phyloP scores from a whole-genome alignment of 2,113 vertebrate genomes.

The Clarias macrocephalus region DNA sequence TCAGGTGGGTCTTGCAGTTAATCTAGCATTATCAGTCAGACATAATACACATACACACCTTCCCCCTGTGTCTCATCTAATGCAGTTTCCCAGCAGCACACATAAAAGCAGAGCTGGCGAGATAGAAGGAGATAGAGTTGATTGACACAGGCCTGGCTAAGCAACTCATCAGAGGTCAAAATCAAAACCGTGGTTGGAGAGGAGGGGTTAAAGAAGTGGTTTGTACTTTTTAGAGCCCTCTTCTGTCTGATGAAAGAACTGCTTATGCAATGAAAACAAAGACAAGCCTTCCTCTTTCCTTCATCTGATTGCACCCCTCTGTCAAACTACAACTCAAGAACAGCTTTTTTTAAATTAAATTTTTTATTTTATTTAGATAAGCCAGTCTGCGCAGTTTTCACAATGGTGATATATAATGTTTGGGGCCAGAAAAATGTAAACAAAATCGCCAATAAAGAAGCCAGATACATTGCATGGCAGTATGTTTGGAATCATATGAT shows the following conservation, averaged over 20 bases:
- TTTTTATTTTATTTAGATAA: not conserved
- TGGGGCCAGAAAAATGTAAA: not conserved
- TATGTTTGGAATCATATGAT: not conserved
- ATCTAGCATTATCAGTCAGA: conserved; percentile 48
- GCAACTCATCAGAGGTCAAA: conserved; percentile 2
- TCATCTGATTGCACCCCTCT: not conserved
- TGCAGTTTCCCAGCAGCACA: conserved; percentile 32
- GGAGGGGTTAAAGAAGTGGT: not conserved
- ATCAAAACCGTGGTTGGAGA: conserved; percentile 2
- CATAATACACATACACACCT: conserved; percentile 40
- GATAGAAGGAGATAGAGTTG: conserved; percentile 42
- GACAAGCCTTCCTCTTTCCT: not conserved
- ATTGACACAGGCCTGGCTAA: conserved; percentile 57
- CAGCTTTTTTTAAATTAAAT: not conserved
- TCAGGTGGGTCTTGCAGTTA: conserved; percentile 40
- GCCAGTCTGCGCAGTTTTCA: not conserved
- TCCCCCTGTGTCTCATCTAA: conserved; percentile 1
- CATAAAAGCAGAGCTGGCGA: conserved; percentile 9
- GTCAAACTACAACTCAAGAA: not conserved
- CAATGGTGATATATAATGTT: not conserved
- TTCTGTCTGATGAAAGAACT: not conserved
- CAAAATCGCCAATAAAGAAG: not conserved
- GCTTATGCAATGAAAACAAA: not conserved
- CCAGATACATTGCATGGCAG: too few relatives aligned
- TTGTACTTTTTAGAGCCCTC: not conserved